Conservation (phyloP, 2,888 invertebrate species). For the Sinhomidia bicolor region DNA sequence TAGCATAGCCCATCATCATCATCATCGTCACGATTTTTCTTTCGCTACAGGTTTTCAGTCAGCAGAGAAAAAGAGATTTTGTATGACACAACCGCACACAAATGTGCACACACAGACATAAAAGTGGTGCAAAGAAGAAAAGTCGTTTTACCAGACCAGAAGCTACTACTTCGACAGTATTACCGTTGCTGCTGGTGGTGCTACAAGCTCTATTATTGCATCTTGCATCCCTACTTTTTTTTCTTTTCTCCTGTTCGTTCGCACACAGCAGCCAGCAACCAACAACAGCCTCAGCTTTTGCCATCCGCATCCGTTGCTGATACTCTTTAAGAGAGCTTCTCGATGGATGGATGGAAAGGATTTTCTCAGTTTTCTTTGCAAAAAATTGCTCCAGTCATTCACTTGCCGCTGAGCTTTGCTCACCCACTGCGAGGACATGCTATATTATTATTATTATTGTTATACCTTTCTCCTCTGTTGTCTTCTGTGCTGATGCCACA, state of each 20-base stretch:
- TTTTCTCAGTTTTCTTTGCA: constrained; percentile 57
- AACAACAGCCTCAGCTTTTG: background rate
- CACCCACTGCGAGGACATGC: constrained; percentile 61
- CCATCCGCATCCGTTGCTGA: background rate
- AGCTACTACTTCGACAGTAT: constrained; percentile 2
- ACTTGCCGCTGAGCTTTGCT: constrained; percentile 63
- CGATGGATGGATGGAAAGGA: constrained; percentile 58
- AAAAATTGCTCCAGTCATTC: constrained; percentile 68
- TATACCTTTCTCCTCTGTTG: constrained; percentile 1
- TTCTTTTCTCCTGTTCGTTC: background rate
- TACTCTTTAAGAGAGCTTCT: constrained; percentile 40
- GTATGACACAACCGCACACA: constrained; percentile 52
- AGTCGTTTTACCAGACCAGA: constrained; percentile 19
- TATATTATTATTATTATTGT: background rate
- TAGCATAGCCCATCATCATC: constrained; percentile 54
- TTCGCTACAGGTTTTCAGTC: constrained; percentile 57
- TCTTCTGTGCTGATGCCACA: background rate
- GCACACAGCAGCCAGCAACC: background rate
- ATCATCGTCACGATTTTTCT: background rate
- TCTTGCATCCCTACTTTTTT: background rate
- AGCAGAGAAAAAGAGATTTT: too few relatives aligned
- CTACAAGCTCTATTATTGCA: too few relatives aligned
- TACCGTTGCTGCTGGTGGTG: background rate
- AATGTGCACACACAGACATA: constrained; percentile 15
- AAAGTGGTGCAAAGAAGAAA: background rate